phyloP scores from a whole-genome alignment of 2,797 vertebrate genomes.

The Smutsia gigantea region DNA sequence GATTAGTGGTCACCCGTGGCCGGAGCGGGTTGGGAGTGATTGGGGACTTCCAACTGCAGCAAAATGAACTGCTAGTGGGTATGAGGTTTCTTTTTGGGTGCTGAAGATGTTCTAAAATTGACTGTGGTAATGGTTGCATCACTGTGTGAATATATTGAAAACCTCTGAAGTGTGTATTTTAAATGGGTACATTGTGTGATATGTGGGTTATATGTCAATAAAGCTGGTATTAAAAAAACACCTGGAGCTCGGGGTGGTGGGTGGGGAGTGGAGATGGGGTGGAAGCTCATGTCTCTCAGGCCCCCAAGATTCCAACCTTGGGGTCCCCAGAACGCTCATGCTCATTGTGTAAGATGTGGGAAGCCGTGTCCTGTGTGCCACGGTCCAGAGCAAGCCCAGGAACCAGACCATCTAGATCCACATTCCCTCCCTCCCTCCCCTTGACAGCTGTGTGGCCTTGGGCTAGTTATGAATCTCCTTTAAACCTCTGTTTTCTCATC shows the following conservation, averaged over 20 bases:
- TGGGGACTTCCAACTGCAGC: neutral
- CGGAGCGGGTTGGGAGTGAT: neutral
- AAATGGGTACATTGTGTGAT: neutral
- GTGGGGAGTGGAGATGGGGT: neutral
- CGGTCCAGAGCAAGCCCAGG: neutral
- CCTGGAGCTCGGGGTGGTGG: too few relatives aligned
- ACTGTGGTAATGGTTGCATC: neutral
- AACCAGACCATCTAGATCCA: neutral
- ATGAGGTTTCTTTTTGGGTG: neutral
- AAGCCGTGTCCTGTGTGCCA: neutral
- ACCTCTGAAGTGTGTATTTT: neutral
- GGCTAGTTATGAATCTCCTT: neutral
- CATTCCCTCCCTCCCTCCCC: too few relatives aligned
- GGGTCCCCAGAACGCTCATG: accelerated
- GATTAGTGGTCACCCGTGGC: neutral
- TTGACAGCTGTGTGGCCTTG: neutral
- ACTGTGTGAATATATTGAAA: neutral
- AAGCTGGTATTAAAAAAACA: neutral
- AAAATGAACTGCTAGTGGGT: neutral
- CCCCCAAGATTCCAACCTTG: neutral
- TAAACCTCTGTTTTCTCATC: neutral
- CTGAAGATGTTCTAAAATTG: neutral
- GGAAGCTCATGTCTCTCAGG: neutral
- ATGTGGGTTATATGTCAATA: neutral
- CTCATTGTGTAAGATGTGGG: neutral